Evolutionary conservation across 2,113 vertebrate species (phyloP), one percentile per base, ranked within the genome.

Genomic region (Capricornis sumatraensis): DNA sequence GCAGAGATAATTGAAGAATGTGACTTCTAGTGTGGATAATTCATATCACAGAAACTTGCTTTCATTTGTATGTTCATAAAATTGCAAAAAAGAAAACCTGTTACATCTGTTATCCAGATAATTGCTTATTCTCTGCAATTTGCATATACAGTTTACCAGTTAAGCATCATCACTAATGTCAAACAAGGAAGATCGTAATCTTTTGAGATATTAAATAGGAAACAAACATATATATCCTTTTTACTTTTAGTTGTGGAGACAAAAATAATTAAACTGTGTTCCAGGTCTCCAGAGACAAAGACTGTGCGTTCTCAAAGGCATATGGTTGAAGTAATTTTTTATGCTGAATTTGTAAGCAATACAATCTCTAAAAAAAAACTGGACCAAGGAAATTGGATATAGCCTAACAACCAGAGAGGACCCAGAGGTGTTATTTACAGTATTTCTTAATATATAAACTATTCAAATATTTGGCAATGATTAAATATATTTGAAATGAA

Each of bases 361-460:
- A 23, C 5, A 96, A 93, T 91, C 82, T 95, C 17, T 60, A 86
- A 95, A 88, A 5, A 88, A 60, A 30, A 30, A 0, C 3, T 67
- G 43, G 67, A 91, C 87, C 85, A 96, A 91, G 53, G 91, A 96
- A 97, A 95, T 89, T 95, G 55, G 67, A 88, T 90, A 96, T 58
- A 50, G 33, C 12, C 79, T 92, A 96, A 94, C n/a, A 96, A 76
- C 33, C 57, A 95, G 36, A 91, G 52, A 91, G 17, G 5, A 83
- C 50, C 15, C 88, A 96, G 82, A 79, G n/a, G 76, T 71, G 87
- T 94, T 95, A 90, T 58, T 92, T 89, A 92, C 3, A 86, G n/a
- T 40, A 93, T 58, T 93, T 96, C 40, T 94, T 91, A 96, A 94
- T 97, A 87, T 64, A 91, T 64, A 30, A 96, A 96, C n/a, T 95